Percentiles rank a stretch among this genome's conserved stretches.
These are phyloP conservation scores for Actinernus sp. DNA, from an alignment of 92 coral and sea anemone species.

Conservation along the genomic window DNA sequence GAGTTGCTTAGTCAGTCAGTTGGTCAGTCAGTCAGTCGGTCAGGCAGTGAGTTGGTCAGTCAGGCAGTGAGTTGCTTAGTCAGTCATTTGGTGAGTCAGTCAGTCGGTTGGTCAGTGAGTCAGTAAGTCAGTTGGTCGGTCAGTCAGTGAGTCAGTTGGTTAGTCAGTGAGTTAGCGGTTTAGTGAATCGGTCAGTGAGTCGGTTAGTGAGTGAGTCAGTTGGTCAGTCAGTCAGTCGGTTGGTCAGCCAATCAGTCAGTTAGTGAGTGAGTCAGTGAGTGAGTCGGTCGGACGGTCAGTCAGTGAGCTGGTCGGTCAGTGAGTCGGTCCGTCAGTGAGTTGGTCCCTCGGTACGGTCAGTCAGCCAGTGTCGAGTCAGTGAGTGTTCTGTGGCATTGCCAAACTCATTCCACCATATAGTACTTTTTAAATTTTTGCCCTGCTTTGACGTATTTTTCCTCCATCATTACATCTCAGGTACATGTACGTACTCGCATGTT, in stretches of 20 bases:
- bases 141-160: constrained; percentile 4
- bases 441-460: too few relatives aligned
- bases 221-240: too few relatives aligned
- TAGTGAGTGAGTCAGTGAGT: too few relatives aligned
- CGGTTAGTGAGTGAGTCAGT: too few relatives aligned
- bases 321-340: too few relatives aligned
- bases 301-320: background rate
- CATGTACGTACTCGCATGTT: too few relatives aligned
- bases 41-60: background rate
- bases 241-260: too few relatives aligned
- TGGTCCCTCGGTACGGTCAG: constrained; percentile 2
- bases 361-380: too few relatives aligned
- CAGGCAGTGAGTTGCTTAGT: constrained; percentile 8
- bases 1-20: constrained; percentile 3
- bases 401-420: too few relatives aligned
- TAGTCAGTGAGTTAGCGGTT: constrained; percentile 4
- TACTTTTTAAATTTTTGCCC: too few relatives aligned
- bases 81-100: constrained; percentile 12
- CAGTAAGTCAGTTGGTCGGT: constrained; percentile 3
- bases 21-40: constrained; percentile 1
- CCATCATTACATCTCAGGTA: too few relatives aligned
- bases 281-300: background rate
- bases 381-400: too few relatives aligned
- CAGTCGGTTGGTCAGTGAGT: constrained; percentile 14
- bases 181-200: constrained; percentile 8